These are phyloP conservation scores for Mungos mungo DNA, from an alignment of 2,113 vertebrate genomes.

Conservation along the genomic window DNA sequence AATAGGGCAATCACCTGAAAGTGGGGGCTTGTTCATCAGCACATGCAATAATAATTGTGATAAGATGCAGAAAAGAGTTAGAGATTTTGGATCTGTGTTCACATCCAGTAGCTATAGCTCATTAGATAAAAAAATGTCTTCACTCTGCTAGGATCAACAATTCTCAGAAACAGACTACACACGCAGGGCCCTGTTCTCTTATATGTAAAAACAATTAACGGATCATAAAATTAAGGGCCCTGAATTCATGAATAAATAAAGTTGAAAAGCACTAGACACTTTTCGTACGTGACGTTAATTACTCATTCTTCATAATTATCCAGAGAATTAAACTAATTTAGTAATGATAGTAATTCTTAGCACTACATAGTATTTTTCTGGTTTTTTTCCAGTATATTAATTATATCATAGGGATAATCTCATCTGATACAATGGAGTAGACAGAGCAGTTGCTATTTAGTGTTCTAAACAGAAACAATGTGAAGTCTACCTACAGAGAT, in stretches of 20 bases:
- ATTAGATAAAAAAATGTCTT: not conserved
- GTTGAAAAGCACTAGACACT: conserved; percentile 41
- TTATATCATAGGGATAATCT: not conserved
- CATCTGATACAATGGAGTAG: not conserved
- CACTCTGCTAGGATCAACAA: not conserved
- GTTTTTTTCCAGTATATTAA: not conserved
- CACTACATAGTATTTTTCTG: not conserved
- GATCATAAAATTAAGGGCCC: conserved; percentile 37
- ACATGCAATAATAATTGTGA: conserved; percentile 58
- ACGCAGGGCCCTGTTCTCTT: not conserved
- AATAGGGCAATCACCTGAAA: conserved; percentile 68
- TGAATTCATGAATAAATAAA: conserved; percentile 57
- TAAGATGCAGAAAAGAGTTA: conserved; percentile 64
- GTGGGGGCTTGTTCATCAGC: conserved; percentile 27
- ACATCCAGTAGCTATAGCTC: not conserved
- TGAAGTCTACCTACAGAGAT: not conserved
- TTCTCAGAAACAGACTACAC: conserved; percentile 24
- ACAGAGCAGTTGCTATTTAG: not conserved
- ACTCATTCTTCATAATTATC: conserved; percentile 51
- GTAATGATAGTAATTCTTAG: conserved; percentile 9
- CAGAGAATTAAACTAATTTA: conserved; percentile 59
- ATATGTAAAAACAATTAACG: conserved; percentile 37
- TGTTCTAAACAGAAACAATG: not conserved
- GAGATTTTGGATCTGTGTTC: not conserved
- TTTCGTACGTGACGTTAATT: conserved; percentile 28